Base-by-base conservation (phyloP, 2,888 invertebrate species). In the Cremastinae sp. region DNA sequence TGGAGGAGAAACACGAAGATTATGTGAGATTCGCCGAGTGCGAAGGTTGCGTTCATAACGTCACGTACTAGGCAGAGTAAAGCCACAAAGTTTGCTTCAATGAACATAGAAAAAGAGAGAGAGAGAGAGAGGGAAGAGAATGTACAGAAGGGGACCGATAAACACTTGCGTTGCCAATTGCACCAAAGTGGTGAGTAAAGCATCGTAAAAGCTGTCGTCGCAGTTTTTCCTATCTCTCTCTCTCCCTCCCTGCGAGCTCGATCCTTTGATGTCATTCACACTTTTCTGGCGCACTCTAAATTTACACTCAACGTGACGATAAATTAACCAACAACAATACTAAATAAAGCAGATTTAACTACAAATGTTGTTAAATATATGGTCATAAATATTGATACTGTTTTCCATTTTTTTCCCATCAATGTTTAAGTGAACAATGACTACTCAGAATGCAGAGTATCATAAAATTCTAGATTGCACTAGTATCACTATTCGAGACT, bases 161-260 rank as follows among this genome's bases (percentile, higher is more conserved):
- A 88, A 89, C 88, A 89, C 86, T 89, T 87, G 86, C 85, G 81
- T 81, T 80, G 86, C 83, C 88, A 88, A 88, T 89, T 88, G 88
- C 84, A 84, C 84, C 85, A 87, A n/a, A 87, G 87, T 88, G 86
- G 85, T 83, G 82, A 85, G 64, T 38, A 34, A 43, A 69, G 54
- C 70, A 43, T 49, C 28, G 28, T 70, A 54, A 62, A 54, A 73
- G 64, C 47, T 49, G 83, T 82, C 83, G 81, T 79, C 79, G 79
- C 80, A 84, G 81, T 72, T 79, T 77, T 78, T 38, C 72, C 81
- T 77, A 80, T 84, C 80, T 81, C 75, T 74, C 66, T 78, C 72
- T 79, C 81, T 77, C 80, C 83, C 80, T 81, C 74, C 73, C 66
- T 78, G 80, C 79, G 77, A 79, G 79, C 78, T 8, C 22, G 59